Conservation (phyloP, 2,113 vertebrate species). For the Hyperopisus bebe region DNA sequence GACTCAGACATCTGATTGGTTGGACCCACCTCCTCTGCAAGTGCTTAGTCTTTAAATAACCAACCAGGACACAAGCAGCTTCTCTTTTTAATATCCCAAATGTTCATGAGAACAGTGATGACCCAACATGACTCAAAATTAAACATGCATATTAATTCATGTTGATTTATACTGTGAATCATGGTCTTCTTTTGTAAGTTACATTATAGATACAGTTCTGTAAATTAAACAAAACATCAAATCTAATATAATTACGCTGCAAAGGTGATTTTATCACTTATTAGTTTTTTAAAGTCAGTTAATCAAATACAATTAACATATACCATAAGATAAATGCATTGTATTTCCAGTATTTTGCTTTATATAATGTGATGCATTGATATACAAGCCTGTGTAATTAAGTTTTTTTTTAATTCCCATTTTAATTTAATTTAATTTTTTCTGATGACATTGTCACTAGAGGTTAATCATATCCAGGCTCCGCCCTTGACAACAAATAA, state of each 20-base stretch:
- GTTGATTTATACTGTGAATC: not conserved
- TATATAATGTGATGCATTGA: not conserved
- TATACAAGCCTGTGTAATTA: not conserved
- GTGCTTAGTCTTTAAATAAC: not conserved
- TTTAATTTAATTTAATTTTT: not conserved
- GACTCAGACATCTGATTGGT: no score
- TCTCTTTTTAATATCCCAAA: not conserved
- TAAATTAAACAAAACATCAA: not conserved
- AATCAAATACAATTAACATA: not conserved
- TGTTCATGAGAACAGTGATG: not conserved
- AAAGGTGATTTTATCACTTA: not conserved
- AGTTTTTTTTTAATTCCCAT: not conserved
- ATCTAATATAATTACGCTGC: not conserved
- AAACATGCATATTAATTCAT: not conserved
- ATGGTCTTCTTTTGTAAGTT: not conserved
- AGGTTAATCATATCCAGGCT: constrained; percentile 14
- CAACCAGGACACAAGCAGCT: not conserved
- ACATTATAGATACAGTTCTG: not conserved
- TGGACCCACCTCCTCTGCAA: not conserved
- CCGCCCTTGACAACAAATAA: not conserved
- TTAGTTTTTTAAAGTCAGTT: not conserved
- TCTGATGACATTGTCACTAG: not conserved
- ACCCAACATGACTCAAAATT: not conserved
- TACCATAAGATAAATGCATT: not conserved
- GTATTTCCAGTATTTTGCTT: not conserved